Evolutionary conservation across 2,797 vertebrate species (phyloP).

Genomic region (Sebastes alutus): DNA sequence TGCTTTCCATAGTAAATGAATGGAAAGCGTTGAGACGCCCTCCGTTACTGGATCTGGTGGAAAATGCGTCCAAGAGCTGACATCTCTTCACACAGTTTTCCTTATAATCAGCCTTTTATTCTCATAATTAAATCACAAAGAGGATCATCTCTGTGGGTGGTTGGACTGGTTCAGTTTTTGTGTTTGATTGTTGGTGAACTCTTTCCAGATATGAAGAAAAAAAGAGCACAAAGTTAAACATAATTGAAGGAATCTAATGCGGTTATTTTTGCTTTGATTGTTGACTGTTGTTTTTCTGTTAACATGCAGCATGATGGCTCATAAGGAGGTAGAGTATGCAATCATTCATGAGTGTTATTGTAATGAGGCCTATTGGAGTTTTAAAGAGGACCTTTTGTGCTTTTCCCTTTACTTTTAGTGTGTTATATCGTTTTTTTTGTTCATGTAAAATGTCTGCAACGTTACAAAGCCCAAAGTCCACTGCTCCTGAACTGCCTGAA

Average conservation of each 20-base stretch:
- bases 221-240: neutral
- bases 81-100: neutral
- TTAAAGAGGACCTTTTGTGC: too few relatives aligned
- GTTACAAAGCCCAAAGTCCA: too few relatives aligned
- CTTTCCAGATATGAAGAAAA: neutral
- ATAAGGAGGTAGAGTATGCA: neutral
- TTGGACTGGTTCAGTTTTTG: too few relatives aligned
- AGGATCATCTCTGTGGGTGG: neutral
- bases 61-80: too few relatives aligned
- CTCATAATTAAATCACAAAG: neutral
- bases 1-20: too few relatives aligned
- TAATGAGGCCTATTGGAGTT: neutral
- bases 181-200: too few relatives aligned
- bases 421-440: too few relatives aligned
- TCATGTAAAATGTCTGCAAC: too few relatives aligned
- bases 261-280: neutral
- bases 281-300: neutral
- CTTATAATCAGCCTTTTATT: too few relatives aligned
- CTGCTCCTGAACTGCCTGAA: too few relatives aligned
- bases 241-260: neutral
- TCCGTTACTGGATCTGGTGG: rapidly evolving
- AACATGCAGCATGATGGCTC: neutral
- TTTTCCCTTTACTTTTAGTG: too few relatives aligned
- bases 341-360: neutral
- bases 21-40: too few relatives aligned